These are phyloP conservation scores for Nephrotoma flavescens DNA, from an alignment of 2,888 invertebrate genomes.

Conservation along the genomic window DNA sequence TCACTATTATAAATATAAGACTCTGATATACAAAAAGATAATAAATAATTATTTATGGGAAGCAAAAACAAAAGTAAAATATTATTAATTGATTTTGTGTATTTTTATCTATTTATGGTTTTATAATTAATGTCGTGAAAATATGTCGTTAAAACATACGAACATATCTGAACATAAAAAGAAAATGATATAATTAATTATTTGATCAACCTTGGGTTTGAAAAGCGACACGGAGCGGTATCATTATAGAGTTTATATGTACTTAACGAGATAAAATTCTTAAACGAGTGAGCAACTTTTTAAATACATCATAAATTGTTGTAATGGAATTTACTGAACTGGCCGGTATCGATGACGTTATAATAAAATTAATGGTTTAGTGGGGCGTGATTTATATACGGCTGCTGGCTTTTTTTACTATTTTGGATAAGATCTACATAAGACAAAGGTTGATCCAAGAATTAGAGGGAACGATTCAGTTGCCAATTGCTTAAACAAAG, in stretches of 20 bases:
- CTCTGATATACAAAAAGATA: neutral
- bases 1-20: neutral
- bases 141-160: neutral
- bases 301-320: neutral
- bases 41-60: neutral
- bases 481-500: no score
- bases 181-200: neutral
- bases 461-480: no score
- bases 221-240: neutral
- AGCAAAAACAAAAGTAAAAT: neutral
- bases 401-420: no score
- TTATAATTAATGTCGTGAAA: neutral
- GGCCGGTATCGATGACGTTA: no score
- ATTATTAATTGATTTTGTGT: neutral
- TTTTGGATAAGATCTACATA: no score
- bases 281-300: neutral
- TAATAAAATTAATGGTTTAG: no score
- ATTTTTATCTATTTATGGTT: neutral
- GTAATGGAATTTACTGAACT: neutral
- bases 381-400: no score
- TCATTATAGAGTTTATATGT: neutral
- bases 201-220: neutral
- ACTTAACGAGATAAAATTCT: neutral
- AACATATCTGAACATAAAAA: neutral
- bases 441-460: no score